phyloP scores from a whole-genome alignment of 2,888 invertebrate species.

The Stratiomys singularior region DNA sequence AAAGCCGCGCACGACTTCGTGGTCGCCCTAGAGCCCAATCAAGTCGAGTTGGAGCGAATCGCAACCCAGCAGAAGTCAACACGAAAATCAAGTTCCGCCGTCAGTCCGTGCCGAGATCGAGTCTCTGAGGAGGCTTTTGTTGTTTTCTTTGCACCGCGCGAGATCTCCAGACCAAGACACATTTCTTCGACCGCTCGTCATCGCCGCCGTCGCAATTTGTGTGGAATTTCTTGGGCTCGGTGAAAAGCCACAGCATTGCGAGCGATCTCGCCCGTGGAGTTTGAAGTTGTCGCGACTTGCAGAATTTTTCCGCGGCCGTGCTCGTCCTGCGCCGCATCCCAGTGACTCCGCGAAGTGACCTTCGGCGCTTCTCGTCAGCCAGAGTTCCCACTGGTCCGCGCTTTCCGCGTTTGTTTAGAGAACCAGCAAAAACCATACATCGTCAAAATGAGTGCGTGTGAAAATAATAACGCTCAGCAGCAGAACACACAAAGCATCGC shows the following conservation, averaged over 20 bases:
- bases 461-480: constrained; percentile 63
- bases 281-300: background rate
- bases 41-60: background rate
- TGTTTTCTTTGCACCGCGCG: background rate
- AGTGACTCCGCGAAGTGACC: background rate
- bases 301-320: background rate
- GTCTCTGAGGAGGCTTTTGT: background rate
- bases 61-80: constrained; percentile 5
- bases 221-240: constrained; percentile 7
- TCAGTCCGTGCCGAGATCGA: background rate
- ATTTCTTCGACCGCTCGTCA: constrained; percentile 10
- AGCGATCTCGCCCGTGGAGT: background rate
- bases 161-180: background rate
- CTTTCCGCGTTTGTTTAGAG: background rate
- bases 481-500: constrained; percentile 95
- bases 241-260: background rate
- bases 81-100: constrained; percentile 15
- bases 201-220: background rate
- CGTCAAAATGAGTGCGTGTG: constrained; percentile 64
- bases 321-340: background rate
- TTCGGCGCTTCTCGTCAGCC: background rate
- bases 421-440: constrained; percentile 38
- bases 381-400: constrained; percentile 2
- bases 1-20: background rate
- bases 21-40: background rate